These are phyloP conservation scores for Hoplostethus atlanticus DNA, from an alignment of 2,797 vertebrate genomes.

Conservation along the genomic window DNA sequence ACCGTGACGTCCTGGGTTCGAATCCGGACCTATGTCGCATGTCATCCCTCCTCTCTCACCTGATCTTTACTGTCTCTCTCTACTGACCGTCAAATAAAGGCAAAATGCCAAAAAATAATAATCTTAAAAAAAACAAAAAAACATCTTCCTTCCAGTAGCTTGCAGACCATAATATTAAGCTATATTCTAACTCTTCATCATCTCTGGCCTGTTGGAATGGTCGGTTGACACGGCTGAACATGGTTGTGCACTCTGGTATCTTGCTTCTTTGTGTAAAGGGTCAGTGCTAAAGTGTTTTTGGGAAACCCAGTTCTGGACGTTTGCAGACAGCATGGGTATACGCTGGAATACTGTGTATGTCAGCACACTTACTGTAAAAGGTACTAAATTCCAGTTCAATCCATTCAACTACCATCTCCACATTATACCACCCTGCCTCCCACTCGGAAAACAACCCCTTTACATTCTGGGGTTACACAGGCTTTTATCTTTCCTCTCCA, in stretches of 20 bases:
- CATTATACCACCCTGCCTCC: background rate
- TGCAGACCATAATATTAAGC: background rate
- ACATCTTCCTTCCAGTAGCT: background rate
- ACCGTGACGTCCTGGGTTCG: no score
- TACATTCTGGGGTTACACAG: slow-evolving; percentile 34
- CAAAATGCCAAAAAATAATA: no score
- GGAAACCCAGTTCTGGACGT: background rate
- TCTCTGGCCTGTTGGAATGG: background rate
- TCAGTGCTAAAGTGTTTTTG: slow-evolving; percentile 16
- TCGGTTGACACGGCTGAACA: background rate
- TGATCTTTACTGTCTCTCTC: no score
- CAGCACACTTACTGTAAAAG: background rate
- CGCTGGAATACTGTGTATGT: slow-evolving; percentile 29
- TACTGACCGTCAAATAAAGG: background rate
- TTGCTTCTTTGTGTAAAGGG: slow-evolving; percentile 4
- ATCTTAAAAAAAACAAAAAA: no score
- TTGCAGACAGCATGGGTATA: background rate
- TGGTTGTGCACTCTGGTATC: background rate
- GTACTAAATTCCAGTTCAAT: slow-evolving; percentile 19
- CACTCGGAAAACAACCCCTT: slow-evolving; percentile 25
- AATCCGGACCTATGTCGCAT: no score
- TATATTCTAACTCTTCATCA: background rate
- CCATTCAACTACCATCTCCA: background rate
- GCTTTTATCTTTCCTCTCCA: background rate
- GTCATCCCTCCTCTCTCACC: no score